phyloP scores from a whole-genome alignment of 1,140 invertebrate species.

The Papilio machaon region DNA sequence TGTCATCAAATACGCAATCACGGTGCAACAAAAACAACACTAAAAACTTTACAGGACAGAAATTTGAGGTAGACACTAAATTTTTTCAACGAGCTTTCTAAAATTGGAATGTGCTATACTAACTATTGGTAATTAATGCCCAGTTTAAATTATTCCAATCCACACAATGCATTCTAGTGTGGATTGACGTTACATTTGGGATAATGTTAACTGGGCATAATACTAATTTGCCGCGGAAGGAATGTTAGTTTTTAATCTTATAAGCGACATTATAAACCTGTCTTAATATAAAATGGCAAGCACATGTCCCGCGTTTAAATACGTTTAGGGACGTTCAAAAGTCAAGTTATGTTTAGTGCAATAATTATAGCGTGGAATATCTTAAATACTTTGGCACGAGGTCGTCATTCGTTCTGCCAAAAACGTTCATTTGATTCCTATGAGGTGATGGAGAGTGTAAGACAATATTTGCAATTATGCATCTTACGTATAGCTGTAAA shows the following conservation, averaged over 20 bases:
- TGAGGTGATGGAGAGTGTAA: not conserved
- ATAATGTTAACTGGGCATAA: too few species aligned
- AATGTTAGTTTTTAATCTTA: not conserved
- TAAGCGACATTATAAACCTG: not conserved
- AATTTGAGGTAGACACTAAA: too few species aligned
- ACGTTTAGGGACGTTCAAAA: not conserved
- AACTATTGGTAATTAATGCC: too few species aligned
- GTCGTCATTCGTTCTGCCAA: not conserved
- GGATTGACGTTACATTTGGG: too few species aligned
- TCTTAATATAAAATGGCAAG: not conserved
- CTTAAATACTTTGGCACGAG: conserved; percentile 1
- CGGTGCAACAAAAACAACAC: not conserved
- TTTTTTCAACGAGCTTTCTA: too few species aligned
- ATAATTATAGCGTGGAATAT: conserved; percentile 12
- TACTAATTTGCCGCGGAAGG: too few species aligned
- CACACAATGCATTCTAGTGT: too few species aligned
- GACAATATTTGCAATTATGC: not conserved
- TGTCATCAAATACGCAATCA: conserved; percentile 1
- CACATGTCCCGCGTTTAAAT: not conserved
- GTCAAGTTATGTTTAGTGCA: not conserved
- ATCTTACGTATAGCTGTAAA: not conserved
- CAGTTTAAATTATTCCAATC: too few species aligned
- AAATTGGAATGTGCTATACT: too few species aligned
- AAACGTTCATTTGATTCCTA: not conserved
- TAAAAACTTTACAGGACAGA: not conserved